Percentiles rank a stretch among this genome's conserved stretches.
Conservation (phyloP, 2,797 vertebrate species). For the Chrysocyon brachyurus region DNA sequence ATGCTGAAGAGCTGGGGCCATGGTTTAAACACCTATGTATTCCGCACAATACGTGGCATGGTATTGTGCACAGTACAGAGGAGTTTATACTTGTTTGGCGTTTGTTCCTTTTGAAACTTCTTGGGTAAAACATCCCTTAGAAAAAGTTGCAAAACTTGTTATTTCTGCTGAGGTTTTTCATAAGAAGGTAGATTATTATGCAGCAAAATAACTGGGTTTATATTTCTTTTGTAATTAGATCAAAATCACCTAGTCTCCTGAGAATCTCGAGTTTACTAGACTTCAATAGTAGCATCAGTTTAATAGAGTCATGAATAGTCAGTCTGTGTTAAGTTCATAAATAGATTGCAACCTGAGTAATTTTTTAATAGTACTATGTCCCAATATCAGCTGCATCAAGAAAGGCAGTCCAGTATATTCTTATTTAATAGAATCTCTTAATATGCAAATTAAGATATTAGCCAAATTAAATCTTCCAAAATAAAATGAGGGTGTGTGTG, state of each 20-base stretch:
- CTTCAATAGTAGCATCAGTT: background rate
- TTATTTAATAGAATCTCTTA: constrained; percentile 20
- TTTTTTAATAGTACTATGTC: background rate
- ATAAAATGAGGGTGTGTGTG: background rate
- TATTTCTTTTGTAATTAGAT: constrained; percentile 34
- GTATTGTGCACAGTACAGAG: background rate
- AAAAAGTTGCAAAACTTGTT: constrained; percentile 16
- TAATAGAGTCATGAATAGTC: background rate
- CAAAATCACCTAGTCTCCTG: constrained; percentile 6
- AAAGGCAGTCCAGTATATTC: background rate
- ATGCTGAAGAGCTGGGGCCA: background rate
- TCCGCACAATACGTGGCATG: background rate
- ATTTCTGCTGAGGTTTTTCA: constrained; percentile 10
- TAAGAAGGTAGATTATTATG: background rate
- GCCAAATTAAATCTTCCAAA: constrained; percentile 56
- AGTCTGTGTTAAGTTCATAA: constrained; percentile 42
- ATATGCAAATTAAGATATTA: constrained; percentile 14
- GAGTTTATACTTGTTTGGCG: background rate
- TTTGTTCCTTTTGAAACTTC: constrained; percentile 51
- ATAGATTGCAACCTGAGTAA: background rate
- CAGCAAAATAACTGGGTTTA: background rate
- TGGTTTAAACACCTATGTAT: background rate
- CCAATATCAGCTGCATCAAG: background rate
- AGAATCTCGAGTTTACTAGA: background rate
- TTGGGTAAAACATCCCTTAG: background rate